Percentiles rank a stretch among this genome's conserved stretches.
Conservation (phyloP, 2,888 invertebrate genomes). For the Lingula anatina region DNA sequence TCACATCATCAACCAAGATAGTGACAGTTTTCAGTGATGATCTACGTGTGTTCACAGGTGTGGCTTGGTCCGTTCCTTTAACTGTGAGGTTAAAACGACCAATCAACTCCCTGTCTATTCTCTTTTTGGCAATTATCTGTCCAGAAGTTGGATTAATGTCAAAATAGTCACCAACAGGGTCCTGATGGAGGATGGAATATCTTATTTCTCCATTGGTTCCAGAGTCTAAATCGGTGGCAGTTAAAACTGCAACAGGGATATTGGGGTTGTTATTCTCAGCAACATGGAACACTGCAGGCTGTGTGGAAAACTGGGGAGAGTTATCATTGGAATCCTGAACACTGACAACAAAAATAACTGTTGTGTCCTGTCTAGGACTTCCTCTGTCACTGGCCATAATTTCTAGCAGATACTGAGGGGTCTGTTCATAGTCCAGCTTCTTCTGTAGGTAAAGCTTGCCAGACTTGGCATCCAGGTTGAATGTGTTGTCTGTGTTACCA, state of each 20-base stretch:
- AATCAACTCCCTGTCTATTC: constrained; percentile 84
- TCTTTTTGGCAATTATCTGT: constrained; percentile 77
- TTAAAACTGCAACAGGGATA: constrained; percentile 74
- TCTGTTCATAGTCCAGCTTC: constrained; percentile 82
- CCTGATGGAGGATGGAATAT: constrained; percentile 77
- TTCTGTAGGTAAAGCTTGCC: constrained; percentile 89
- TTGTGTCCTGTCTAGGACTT: constrained; percentile 63
- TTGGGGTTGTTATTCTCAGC: constrained; percentile 79
- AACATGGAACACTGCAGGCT: constrained; percentile 78
- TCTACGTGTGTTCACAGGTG: constrained; percentile 65
- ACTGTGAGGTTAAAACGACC: constrained; percentile 85
- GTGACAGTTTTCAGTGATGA: constrained; percentile 86
- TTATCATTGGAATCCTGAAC: constrained; percentile 93
- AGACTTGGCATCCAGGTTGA: constrained; percentile 66
- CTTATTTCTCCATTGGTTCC: constrained; percentile 75
- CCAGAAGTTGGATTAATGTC: constrained; percentile 72
- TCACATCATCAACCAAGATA: constrained; percentile 81
- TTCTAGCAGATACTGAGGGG: constrained; percentile 76
- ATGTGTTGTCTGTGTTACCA: constrained; percentile 63
- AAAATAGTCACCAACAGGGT: constrained; percentile 82
- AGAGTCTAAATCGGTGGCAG: constrained; percentile 87
- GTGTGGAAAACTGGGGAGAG: constrained; percentile 83
- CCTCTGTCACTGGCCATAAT: constrained; percentile 71
- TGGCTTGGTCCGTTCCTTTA: constrained; percentile 83
- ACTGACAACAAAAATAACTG: constrained; percentile 69